Percentiles rank a stretch among this genome's conserved stretches.
Evolutionary conservation across 2,113 vertebrate species (phyloP).

Genomic region (Misgurnus anguillicaudatus): DNA sequence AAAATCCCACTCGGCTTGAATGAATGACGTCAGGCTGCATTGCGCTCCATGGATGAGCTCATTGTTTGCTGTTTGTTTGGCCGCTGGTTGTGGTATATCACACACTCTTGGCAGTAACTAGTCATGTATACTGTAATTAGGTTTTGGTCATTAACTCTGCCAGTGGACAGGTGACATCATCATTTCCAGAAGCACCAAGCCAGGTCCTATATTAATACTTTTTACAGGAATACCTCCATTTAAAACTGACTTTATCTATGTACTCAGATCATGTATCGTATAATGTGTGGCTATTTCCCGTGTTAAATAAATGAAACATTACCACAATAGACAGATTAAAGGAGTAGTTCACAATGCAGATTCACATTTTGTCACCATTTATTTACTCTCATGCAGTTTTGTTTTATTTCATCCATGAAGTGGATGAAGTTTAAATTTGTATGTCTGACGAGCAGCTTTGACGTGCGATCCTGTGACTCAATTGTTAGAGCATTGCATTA

Average conservation of each 20-base stretch:
- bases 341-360: too few relatives aligned
- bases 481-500: too few relatives aligned
- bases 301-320: too few relatives aligned
- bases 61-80: slow-evolving; percentile 49
- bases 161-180: slow-evolving; percentile 22
- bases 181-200: neutral
- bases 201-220: neutral
- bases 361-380: too few relatives aligned
- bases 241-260: neutral
- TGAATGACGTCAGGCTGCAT: slow-evolving; percentile 45
- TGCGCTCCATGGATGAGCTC: slow-evolving; percentile 40
- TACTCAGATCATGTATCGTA: too few relatives aligned
- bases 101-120: slow-evolving; percentile 17
- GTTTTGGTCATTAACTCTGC: slow-evolving; percentile 27
- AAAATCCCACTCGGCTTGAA: slow-evolving; percentile 27
- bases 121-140: neutral
- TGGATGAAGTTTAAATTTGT: too few relatives aligned
- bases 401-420: too few relatives aligned
- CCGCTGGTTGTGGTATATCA: slow-evolving; percentile 45
- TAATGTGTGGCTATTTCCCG: too few relatives aligned
- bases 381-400: too few relatives aligned
- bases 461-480: too few relatives aligned
- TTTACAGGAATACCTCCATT: slow-evolving; percentile 7
- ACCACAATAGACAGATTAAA: too few relatives aligned
- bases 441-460: too few relatives aligned